Evolutionary conservation across 2,888 invertebrate genomes (phyloP).

Genomic region (Gonocerus acuteangulatus): DNA sequence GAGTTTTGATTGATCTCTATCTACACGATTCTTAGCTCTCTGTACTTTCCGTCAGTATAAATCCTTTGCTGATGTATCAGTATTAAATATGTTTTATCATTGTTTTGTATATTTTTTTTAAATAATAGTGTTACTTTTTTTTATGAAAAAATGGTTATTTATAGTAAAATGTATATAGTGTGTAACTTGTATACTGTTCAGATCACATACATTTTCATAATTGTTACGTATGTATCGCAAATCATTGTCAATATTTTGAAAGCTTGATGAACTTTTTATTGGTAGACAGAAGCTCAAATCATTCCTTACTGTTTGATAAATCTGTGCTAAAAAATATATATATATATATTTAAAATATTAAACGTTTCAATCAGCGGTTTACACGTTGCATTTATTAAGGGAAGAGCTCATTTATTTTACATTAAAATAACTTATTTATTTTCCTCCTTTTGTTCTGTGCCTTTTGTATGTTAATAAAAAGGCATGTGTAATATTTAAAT

Average conservation of each 20-base stretch:
- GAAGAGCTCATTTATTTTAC: slow-evolving; percentile 22
- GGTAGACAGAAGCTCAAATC: slow-evolving; percentile 12
- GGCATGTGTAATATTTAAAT: background rate
- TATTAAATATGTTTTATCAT: slow-evolving; percentile 6
- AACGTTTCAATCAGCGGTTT: no score
- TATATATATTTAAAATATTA: no score
- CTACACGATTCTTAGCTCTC: slow-evolving; percentile 14
- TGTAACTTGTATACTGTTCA: background rate
- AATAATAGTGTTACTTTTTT: background rate
- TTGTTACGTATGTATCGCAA: no score
- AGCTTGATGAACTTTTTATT: background rate
- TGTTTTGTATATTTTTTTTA: slow-evolving; percentile 8
- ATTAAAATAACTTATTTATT: slow-evolving; percentile 17
- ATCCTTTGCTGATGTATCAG: slow-evolving; percentile 6
- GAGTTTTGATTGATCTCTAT: slow-evolving; percentile 15
- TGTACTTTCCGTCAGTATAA: slow-evolving; percentile 12
- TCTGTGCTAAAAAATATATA: background rate
- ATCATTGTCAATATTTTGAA: no score
- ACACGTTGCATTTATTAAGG: slow-evolving; percentile 5
- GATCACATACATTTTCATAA: background rate
- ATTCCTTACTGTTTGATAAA: slow-evolving; percentile 11
- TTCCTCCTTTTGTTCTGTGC: slow-evolving; percentile 2
- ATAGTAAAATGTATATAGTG: background rate
- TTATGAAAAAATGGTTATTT: background rate
- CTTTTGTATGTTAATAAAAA: background rate